These are phyloP conservation scores for Sturnira hondurensis DNA, from an alignment of 2,113 vertebrate genomes.

Conservation along the genomic window DNA sequence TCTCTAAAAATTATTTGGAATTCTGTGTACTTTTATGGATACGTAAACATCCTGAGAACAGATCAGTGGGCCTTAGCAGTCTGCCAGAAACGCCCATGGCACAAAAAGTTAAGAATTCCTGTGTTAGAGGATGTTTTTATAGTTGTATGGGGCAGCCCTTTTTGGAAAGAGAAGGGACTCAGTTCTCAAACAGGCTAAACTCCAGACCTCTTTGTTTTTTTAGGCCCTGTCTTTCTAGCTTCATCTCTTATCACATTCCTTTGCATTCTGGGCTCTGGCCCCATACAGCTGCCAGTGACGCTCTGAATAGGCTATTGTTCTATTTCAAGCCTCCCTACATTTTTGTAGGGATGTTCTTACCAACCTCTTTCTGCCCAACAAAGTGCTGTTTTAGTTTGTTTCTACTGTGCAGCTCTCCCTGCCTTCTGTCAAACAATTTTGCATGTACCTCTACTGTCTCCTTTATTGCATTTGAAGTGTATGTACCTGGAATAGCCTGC, in stretches of 20 bases:
- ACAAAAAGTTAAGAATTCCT: not conserved
- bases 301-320: conserved; percentile 9
- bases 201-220: not conserved
- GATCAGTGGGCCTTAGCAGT: not conserved
- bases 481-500: not conserved
- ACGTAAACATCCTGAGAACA: not conserved
- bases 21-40: not conserved
- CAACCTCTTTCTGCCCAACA: not conserved
- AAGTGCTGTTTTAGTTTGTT: not conserved
- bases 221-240: not conserved
- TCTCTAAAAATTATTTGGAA: not conserved
- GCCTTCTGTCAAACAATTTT: not conserved
- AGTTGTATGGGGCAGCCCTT: not conserved
- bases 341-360: not conserved
- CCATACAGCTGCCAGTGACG: not conserved
- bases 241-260: conserved; percentile 32
- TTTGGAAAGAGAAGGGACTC: not conserved
- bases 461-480: not conserved
- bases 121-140: not conserved
- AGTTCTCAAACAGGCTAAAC: not conserved
- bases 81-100: not conserved
- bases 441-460: not conserved
- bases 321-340: conserved; percentile 46
- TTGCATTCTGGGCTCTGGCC: conserved; percentile 22
- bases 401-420: not conserved